Evolutionary conservation across 2,888 invertebrate genomes (phyloP), one percentile per base, ranked within the genome.

Genomic region (Chymomyza caudatula): DNA sequence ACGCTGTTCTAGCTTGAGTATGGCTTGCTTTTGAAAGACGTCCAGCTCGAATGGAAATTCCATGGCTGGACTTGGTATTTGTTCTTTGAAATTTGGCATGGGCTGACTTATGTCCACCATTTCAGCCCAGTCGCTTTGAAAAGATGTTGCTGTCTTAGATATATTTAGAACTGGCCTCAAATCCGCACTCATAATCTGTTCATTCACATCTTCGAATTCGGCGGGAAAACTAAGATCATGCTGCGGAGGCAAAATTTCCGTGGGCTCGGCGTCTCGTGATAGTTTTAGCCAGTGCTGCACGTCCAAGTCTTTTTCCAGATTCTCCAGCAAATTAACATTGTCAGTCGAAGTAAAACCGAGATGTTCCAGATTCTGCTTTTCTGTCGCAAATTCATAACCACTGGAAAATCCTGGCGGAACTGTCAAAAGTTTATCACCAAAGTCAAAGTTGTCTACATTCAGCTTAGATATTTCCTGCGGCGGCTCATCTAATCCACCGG

Each of bases 11-110:
- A 99, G 91, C 89, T 96, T 96, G 4, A 98, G 91, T 67, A 99
- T 97, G 0, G 99, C 98, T 92, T 94, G 96, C 91, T 99, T 98
- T 89, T 99, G 99, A 89, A 99, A 99, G 22, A 94, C 96, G 90
- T 99, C 99, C 85, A 99, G 92, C 85, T 98, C 96, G 91, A 99
- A 99, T 1, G 95, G 94, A 90, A 94, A 97, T 67, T 92, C 93
- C 85, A 95, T 94, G 0, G 98, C 98, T 91, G 96, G 95, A 68
- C 95, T 93, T 3, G 96, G 96, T 65, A 98, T 93, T 83, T 92
- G 93, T 76, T 96, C 93, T 56, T 94, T 92, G 85, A 97, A 98
- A 88, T 98, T 95, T 1, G 92, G 92, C 0, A 98, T 94, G 0
- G 97, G 96, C 60, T 93, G 92, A 0, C 94, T 93, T 0, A 96